Evolutionary conservation across 2,113 vertebrate species (phyloP), one percentile per base, ranked within the genome.

Genomic region (Scophthalmus maximus): DNA sequence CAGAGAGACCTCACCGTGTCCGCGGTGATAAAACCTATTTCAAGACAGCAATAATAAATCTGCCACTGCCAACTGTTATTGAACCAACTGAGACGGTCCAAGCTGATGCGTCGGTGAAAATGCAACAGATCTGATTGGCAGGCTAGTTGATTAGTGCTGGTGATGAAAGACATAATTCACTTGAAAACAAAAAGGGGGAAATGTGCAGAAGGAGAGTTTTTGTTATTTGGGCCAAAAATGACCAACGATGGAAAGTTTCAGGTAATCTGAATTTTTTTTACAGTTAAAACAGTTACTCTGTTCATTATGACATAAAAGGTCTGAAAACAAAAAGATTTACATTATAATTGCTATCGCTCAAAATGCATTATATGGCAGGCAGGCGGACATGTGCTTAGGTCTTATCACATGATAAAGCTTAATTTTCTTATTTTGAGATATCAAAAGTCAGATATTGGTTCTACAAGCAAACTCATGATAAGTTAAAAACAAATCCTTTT

Each of bases 21-120:
- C 1, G 18, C 27, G 57, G 52, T 44, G 47, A 15, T 34, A 73
- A 66, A 27, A 18, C 1, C n/a, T 12, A 57, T 61, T 73, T 63
- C 23, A 15, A 26, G 38, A 29, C 30, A 18, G 44, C 36, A 25
- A n/a, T 44, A 36, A 52, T 49, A 42, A 74, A 65, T 57, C n/a
- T 26, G 3, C 60, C 26, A n/a, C 27, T 46, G 53, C 3, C 25
- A 7, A 20, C 9, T 46, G 47, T 46, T 15, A 53, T 2, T 23
- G 38, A 12, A 46, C 53, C 17, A 52, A 32, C 38, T 36, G 6
- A 65, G 61, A 46, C 49, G 42, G 40, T 32, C 42, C 11, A 51
- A 25, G 12, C 1, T 14, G n/a, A 50, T 12, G 11, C 32, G 22
- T 10, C 22, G 47, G 44, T 51, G 49, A 57, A 61, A 20, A 47